A percentile compares a stretch with the other conserved stretches of the same genome.
phyloP scores from a whole-genome alignment of 2,113 vertebrate genomes.

The Diphyllodes magnificus region DNA sequence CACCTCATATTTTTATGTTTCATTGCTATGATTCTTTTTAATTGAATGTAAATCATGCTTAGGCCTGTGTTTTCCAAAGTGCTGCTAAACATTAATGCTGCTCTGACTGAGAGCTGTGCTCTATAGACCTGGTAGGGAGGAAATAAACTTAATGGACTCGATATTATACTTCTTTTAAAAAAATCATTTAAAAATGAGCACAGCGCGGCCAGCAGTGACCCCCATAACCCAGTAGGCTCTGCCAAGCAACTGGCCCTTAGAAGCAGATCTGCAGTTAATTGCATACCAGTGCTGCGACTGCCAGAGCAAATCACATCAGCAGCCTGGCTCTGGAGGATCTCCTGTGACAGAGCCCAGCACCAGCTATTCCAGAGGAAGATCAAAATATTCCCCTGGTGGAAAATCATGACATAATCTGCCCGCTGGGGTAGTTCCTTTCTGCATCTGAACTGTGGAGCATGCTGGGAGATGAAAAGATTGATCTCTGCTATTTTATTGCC shows the following conservation, averaged over 20 bases:
- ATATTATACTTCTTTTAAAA: not conserved
- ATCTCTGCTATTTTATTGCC: constrained; percentile 10
- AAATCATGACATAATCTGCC: not conserved
- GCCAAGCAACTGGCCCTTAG: not conserved
- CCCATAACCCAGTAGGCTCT: not conserved
- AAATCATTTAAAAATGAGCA: not conserved
- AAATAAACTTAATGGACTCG: not conserved
- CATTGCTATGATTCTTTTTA: not conserved
- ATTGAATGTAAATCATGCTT: not conserved
- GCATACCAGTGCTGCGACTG: not conserved
- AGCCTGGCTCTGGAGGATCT: not conserved
- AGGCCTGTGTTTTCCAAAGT: not conserved
- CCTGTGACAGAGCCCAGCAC: not conserved
- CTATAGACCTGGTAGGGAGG: not conserved
- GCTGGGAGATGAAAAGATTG: not conserved
- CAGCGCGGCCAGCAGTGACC: not conserved
- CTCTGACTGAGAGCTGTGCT: not conserved
- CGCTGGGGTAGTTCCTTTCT: not conserved
- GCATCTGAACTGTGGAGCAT: not conserved
- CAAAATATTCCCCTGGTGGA: not conserved
- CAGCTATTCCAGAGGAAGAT: constrained; percentile 14
- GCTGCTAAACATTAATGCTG: not conserved
- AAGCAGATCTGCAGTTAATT: not conserved
- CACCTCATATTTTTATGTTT: not conserved
- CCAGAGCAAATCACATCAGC: not conserved